Conservation (phyloP, 2,888 invertebrate species). For the Deilephila porcellus region DNA sequence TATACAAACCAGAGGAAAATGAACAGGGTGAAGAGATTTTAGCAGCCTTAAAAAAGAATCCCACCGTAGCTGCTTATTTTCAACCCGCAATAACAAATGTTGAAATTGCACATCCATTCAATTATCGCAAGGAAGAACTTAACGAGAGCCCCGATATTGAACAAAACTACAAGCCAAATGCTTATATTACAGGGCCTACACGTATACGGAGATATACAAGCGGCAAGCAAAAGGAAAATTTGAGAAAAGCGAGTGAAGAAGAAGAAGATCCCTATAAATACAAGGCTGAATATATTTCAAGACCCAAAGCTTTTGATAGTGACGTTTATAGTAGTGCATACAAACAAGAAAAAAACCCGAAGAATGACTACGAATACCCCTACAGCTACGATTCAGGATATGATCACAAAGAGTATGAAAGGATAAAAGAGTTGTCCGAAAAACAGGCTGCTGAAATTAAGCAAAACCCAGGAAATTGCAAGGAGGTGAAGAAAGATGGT, state of each 20-base stretch:
- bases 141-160: conserved; percentile 67
- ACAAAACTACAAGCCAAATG: conserved; percentile 78
- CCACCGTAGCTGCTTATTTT: conserved; percentile 76
- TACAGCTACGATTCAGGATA: conserved; percentile 81
- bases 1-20: conserved; percentile 76
- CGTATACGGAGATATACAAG: conserved; percentile 80
- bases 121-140: conserved; percentile 74
- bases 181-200: conserved; percentile 78
- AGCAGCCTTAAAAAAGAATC: conserved; percentile 76
- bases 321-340: conserved; percentile 76
- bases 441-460: conserved; percentile 86
- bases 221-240: conserved; percentile 71
- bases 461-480: conserved; percentile 87
- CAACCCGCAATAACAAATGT: conserved; percentile 74
- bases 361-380: conserved; percentile 77
- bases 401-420: conserved; percentile 82
- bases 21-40: conserved; percentile 74
- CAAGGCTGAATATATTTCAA: conserved; percentile 76
- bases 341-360: conserved; percentile 69
- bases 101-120: conserved; percentile 74
- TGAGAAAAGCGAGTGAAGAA: conserved; percentile 65
- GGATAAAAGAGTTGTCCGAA: conserved; percentile 86
- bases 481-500: conserved; percentile 86
- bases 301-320: conserved; percentile 81
- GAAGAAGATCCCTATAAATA: conserved; percentile 83